Evolutionary conservation across 1,140 invertebrate species (phyloP), one percentile per base, ranked within the genome.

Genomic region (Caerostris extrusa): DNA sequence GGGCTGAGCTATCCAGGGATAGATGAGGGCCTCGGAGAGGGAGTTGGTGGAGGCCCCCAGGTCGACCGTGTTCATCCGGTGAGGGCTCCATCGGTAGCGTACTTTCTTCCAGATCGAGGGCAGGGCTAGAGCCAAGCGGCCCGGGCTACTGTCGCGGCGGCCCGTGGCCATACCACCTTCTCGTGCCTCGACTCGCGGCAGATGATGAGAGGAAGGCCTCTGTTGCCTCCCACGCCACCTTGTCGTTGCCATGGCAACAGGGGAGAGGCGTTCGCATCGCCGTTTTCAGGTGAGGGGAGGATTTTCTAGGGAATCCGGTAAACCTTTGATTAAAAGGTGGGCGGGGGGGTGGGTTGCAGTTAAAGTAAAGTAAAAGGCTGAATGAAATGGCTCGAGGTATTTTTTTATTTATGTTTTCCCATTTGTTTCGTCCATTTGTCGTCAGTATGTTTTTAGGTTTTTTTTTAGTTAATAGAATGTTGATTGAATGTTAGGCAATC

Each of bases 41-140:
- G 92, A 93, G 53, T 86, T 67, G 1, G 92, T 93, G 56, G 92
- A 93, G 14, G 92, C 92, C 69, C 92, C 92, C 85, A 93, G 19
- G 71, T 93, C 92, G 19, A 88, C 92, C 19, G 91, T 77, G 7
- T 93, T 93, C 8, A 93, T 64, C 10, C 83, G 55, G n/a, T 93
- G 55, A 12, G 92, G 92, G 56, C 67, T 88, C 92, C 92, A 93
- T 7, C 92, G 64, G 53, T 93, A 93, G 3, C 92, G 64, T 56
- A 93, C 92, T 88, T 93, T 93, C 71, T 10, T 81, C 92, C 92
- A 93, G 34, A 93, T 93, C 8, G 92, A 93, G 4, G 92, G 92
- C 4, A 93, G 58, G 8, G 69, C 92, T 53, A 93, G 92, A 57
- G 85, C 67, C 92, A 93, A 34, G 69, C 92, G 92, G 55, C 92